phyloP scores from a whole-genome alignment of 2,113 vertebrate genomes.

The Notothenia rossii region DNA sequence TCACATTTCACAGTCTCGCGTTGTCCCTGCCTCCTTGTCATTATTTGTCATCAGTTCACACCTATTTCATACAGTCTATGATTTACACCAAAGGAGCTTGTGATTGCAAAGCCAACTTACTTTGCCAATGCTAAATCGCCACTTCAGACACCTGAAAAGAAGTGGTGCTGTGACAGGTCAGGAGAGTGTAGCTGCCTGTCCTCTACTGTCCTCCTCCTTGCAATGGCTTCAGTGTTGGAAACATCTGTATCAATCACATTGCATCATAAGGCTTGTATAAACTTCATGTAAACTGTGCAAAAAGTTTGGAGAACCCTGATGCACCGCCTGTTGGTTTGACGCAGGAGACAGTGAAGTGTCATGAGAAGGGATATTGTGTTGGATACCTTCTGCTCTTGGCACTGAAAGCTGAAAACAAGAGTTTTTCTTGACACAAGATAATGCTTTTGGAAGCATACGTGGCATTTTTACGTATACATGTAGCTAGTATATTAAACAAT shows the following conservation, averaged over 20 bases:
- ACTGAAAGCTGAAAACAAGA: not conserved
- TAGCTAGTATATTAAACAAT: not conserved
- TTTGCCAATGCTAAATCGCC: conserved; percentile 6
- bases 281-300: not conserved
- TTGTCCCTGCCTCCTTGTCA: conserved; percentile 59
- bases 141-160: conserved; percentile 8
- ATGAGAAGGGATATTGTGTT: conserved; percentile 10
- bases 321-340: not conserved
- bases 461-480: not conserved
- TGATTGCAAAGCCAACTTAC: conserved; percentile 29
- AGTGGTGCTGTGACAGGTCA: not conserved
- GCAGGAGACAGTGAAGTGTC: not conserved
- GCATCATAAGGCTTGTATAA: not conserved
- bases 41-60: conserved; percentile 65
- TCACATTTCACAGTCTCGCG: conserved; percentile 52
- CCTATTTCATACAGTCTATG: not conserved
- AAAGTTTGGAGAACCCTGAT: conserved; percentile 29
- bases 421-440: not conserved
- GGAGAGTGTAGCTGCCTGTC: not conserved
- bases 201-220: not conserved
- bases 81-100: conserved; percentile 44
- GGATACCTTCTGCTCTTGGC: not conserved
- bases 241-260: not conserved
- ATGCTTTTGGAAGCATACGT: not conserved
- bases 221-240: not conserved